phyloP scores from a whole-genome alignment of 2,113 vertebrate genomes.

The Regulus satrapa region DNA sequence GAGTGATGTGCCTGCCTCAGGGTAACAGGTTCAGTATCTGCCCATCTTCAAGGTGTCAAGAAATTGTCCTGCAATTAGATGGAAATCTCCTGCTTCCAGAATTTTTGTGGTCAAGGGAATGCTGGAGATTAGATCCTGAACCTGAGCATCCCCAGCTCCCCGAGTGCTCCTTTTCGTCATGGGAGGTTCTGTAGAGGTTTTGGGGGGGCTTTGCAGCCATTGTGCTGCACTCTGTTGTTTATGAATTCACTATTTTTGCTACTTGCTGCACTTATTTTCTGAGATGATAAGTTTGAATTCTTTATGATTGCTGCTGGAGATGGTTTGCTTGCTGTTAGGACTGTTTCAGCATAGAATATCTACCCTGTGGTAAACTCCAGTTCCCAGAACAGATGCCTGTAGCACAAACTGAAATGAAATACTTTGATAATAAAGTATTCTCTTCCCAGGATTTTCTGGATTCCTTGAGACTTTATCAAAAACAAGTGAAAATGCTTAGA shows the following conservation, averaged over 20 bases:
- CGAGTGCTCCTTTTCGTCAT: fast-evolving
- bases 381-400: not conserved
- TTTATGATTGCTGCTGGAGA: not conserved
- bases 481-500: not conserved
- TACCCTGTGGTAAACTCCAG: not conserved
- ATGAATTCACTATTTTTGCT: not conserved
- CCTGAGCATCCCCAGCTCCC: no score
- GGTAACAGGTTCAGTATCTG: fast-evolving
- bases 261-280: not conserved
- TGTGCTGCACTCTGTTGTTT: not conserved
- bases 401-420: not conserved
- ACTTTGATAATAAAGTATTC: not conserved
- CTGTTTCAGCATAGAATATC: not conserved
- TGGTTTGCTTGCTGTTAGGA: not conserved
- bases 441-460: not conserved
- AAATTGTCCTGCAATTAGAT: not conserved
- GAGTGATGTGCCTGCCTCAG: not conserved
- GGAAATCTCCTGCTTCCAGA: not conserved
- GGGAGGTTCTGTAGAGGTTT: not conserved
- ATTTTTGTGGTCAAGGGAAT: not conserved
- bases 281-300: not conserved
- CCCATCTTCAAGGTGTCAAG: not conserved
- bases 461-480: not conserved
- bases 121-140: no score
- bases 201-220: not conserved